Evolutionary conservation across 2,888 invertebrate genomes (phyloP).

Genomic region (Drosophila trichaetosa): DNA sequence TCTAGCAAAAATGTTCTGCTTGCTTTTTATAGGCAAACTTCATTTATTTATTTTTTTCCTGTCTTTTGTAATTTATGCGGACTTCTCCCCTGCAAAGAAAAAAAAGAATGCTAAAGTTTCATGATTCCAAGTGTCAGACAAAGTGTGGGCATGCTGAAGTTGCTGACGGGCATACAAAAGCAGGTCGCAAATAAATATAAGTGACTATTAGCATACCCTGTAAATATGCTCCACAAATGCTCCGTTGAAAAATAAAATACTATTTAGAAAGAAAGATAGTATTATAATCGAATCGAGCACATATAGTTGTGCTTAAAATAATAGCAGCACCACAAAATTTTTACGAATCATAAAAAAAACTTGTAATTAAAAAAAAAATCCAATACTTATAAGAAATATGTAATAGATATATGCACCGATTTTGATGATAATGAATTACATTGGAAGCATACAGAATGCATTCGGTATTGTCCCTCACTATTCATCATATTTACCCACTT

Average conservation of each 20-base stretch:
- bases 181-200: neutral
- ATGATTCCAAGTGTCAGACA: conserved; percentile 57
- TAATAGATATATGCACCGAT: neutral
- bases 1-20: conserved; percentile 12
- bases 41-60: conserved; percentile 33
- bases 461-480: too few species aligned
- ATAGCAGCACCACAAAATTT: too few species aligned
- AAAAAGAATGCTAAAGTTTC: conserved; percentile 39
- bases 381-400: too few species aligned
- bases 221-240: neutral
- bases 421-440: neutral
- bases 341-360: too few species aligned
- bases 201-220: conserved; percentile 23
- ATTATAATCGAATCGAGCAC: too few species aligned
- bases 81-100: conserved; percentile 54
- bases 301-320: too few species aligned
- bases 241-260: neutral
- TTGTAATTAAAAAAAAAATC: too few species aligned
- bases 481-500: too few species aligned
- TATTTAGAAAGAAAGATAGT: too few species aligned
- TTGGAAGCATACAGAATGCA: neutral
- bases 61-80: conserved; percentile 72
- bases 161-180: conserved; percentile 59
- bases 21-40: conserved; percentile 56
- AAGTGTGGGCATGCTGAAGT: conserved; percentile 53